Evolutionary conservation across 2,888 invertebrate genomes (phyloP), one percentile per base, ranked within the genome.

Genomic region (Sminthurides aquaticus): DNA sequence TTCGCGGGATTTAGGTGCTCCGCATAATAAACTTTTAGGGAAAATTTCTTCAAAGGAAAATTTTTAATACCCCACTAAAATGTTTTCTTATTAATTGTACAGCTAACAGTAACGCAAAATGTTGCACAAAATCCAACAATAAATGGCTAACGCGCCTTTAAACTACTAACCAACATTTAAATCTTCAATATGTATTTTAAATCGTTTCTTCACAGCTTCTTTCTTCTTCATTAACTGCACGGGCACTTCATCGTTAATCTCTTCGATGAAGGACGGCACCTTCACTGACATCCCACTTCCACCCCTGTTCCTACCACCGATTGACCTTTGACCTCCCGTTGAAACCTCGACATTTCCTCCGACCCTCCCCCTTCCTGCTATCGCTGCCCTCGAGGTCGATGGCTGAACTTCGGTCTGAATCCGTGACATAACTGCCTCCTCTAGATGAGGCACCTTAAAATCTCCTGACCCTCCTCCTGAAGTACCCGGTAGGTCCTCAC

Each of bases 111-210:
- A n/a, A n/a, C n/a, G n/a, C n/a, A n/a, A n/a, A n/a, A n/a, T n/a
- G n/a, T n/a, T n/a, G n/a, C n/a, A n/a, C n/a, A n/a, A n/a, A n/a
- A n/a, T n/a, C n/a, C n/a, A n/a, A n/a, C n/a, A n/a, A n/a, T n/a
- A n/a, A n/a, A n/a, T n/a, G n/a, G n/a, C n/a, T n/a, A n/a, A n/a
- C n/a, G n/a, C n/a, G n/a, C n/a, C n/a, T n/a, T n/a, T n/a, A n/a
- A n/a, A n/a, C n/a, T n/a, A 52, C 20, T 57, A 63, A 18, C 49
- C 27, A 0, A 66, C 27, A 28, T 66, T 57, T 1, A 66, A 27
- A 56, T 66, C 66, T 26, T 66, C 63, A 29, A 66, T 66, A 0
- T 63, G 49, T 20, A 66, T 63, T 48, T 63, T 66, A 5, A 66
- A 62, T 43, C 66, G 15, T 15, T 57, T 34, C 29, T 66, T 66